Evolutionary conservation across 2,888 invertebrate species (phyloP), one percentile per base, ranked within the genome.

Genomic region (Taphrorychus bicolor): DNA sequence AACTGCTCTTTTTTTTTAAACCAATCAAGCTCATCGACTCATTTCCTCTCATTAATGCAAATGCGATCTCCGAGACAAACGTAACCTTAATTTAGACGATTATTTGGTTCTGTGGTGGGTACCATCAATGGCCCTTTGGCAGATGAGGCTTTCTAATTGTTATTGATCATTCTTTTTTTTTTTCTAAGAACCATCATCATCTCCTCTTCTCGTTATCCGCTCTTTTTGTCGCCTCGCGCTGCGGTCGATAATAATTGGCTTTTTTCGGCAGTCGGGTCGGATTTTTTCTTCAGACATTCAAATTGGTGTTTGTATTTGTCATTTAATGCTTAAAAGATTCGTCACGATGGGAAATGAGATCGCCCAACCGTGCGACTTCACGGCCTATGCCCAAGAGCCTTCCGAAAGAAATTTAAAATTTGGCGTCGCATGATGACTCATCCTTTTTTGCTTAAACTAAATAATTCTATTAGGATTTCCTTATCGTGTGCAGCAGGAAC

Each of bases 231-330:
- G 22, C 16, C 51, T 51, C 51, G 51, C 51, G 51, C 24, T 53
- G 24, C 24, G 53, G 53, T 23, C 53, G 23, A 22, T 53, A 53
- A 53, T 53, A 53, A 53, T 53, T 53, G 53, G 17, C 53, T 53
- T 53, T 53, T 53, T 53, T 53, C 21, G 17, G 18, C 7, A 9
- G 11, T 24, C 24, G 24, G 19, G 24, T n/a, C 24, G 2, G 5
- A 19, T 53, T 53, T 53, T 51, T 53, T 53, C 53, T 24, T 24
- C 16, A 4, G 24, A 42, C 51, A 48, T 58, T 58, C 52, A 62
- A 62, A 62, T 56, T 58, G 61, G 54, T 64, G 64, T 64, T 64
- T 64, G 64, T 64, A 53, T 64, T 64, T 64, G 64, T 64, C 58
- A 64, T 64, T 64, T 64, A 64, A 64, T 64, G 64, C 64, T 64